A percentile compares a stretch with the other conserved stretches of the same genome.
Conservation (phyloP, 64 coral and sea anemone species). For the Acropora yongei region DNA sequence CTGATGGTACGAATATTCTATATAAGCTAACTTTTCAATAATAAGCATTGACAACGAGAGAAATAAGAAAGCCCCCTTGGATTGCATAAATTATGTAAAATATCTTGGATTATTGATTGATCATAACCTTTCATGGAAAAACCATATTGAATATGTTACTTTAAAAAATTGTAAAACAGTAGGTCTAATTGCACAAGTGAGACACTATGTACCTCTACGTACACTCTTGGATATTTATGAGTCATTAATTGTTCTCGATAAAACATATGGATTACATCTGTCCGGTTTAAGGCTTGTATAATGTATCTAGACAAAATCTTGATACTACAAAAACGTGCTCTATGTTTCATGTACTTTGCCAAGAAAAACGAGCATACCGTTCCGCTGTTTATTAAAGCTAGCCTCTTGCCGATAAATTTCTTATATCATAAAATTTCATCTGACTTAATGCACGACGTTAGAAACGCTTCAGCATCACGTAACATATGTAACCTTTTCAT, state of each 20-base stretch:
- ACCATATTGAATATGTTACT: background rate
- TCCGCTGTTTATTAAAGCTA: slow-evolving; percentile 30
- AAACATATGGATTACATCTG: slow-evolving; percentile 28
- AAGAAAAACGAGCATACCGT: slow-evolving; percentile 15
- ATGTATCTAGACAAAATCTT: slow-evolving; percentile 13
- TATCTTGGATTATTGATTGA: slow-evolving; percentile 6
- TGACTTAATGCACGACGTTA: background rate
- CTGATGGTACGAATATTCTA: no score
- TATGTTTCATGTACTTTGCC: slow-evolving; percentile 25
- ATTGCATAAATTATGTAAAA: slow-evolving; percentile 15
- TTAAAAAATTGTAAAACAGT: slow-evolving; percentile 13
- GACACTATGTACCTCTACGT: background rate
- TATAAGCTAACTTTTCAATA: background rate
- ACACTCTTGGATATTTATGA: background rate
- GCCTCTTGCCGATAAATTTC: background rate
- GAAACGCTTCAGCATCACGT: background rate
- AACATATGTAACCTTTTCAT: background rate
- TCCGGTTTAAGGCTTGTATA: slow-evolving; percentile 34
- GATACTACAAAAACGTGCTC: slow-evolving; percentile 43
- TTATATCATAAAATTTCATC: slow-evolving; percentile 9
- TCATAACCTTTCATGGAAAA: background rate
- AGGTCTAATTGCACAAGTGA: slow-evolving; percentile 26
- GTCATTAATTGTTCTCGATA: slow-evolving; percentile 3
- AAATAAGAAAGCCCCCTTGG: background rate
- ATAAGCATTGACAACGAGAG: background rate